Base-by-base conservation (phyloP, 2,888 invertebrate genomes). In the Dryobotodes eremita region DNA sequence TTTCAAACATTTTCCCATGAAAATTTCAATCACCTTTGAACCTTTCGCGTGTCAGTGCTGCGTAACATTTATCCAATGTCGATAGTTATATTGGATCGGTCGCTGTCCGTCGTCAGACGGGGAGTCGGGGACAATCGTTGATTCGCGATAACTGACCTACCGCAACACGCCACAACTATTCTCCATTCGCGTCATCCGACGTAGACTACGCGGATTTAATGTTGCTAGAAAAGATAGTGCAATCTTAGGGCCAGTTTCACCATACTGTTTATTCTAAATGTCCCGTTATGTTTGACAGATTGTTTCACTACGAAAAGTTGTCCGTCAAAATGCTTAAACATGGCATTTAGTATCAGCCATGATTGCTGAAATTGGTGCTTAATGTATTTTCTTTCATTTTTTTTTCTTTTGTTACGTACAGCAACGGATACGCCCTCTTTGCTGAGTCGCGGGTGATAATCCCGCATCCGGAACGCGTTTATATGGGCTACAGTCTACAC, bases 111-210 rank as follows among this genome's bases (percentile, higher is more conserved):
- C 42, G 57, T 50, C 31, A 64, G 82, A 62, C 68, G 62, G 82
- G 80, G 83, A 71, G 62, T 69, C 87, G 87, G 74, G 83, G 90
- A 92, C 92, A 91, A 91, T 91, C 92, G 90, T 91, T 89, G 89
- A 88, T 92, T 94, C 90, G 95, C 95, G 93, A 94, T 89, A 92
- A 94, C 96, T 95, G 96, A 96, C 96, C 96, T 96, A 93, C 94
- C 94, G 84, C 95, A 96, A 93, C 92, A 85, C 89, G 91, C 90
- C 91, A 90, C 92, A 92, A 91, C 91, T 92, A 91, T 93, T 92
- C 90, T 90, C 91, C 91, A 89, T 89, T 90, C 91, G 92, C 94
- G 94, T 94, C 95, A 94, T 91, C 86, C 89, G 85, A 89, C 91
- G 90, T 89, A 89, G 88, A 86, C 81, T 82, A 83, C 85, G 80